phyloP scores from a whole-genome alignment of 2,888 invertebrate genomes.

The Oasisia sp. region DNA sequence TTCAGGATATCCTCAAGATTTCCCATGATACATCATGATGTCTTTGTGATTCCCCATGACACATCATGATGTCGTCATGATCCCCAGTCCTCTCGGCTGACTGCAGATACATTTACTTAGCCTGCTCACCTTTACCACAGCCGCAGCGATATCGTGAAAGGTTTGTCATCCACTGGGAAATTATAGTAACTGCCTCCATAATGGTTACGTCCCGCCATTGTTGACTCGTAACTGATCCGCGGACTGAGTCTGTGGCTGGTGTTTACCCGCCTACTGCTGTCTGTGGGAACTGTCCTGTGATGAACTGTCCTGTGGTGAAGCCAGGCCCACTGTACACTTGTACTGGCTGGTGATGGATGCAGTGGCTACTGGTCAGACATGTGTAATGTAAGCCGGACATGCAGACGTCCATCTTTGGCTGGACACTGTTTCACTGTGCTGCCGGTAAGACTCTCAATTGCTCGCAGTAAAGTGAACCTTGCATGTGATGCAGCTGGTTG shows the following conservation, averaged over 20 bases:
- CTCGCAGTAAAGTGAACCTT: neutral
- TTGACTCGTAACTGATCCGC: neutral
- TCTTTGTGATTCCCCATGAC: too few species aligned
- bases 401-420: conserved; percentile 1
- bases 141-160: neutral
- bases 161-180: neutral
- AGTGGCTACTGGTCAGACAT: neutral
- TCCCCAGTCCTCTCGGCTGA: neutral
- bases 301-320: neutral
- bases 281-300: neutral
- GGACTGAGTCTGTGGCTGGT: neutral
- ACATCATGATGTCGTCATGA: too few species aligned
- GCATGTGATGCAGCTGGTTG: neutral
- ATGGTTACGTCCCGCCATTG: neutral
- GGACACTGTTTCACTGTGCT: neutral
- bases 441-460: neutral
- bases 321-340: neutral
- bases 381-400: neutral
- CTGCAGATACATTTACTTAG: neutral
- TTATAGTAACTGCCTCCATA: neutral
- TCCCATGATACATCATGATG: too few species aligned
- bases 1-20: too few species aligned
- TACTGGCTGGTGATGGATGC: neutral
- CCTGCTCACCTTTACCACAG: neutral
- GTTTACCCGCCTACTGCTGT: neutral